Conservation (phyloP, 2,113 vertebrate species). For the Tetrax tetrax region DNA sequence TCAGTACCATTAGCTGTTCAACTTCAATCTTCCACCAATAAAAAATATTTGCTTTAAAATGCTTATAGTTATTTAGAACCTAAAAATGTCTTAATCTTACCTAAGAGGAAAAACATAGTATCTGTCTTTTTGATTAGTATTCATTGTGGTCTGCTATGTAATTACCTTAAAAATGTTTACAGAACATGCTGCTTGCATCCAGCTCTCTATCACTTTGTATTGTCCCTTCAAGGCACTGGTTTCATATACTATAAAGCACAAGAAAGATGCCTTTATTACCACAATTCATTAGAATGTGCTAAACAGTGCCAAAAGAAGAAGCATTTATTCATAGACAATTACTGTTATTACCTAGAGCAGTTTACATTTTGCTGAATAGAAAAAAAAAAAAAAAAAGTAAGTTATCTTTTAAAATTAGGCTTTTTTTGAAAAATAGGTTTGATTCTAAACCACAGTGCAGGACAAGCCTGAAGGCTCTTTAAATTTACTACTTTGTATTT, state of each 20-base stretch:
- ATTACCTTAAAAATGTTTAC: constrained; percentile 47
- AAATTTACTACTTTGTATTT: background rate
- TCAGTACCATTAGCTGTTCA: background rate
- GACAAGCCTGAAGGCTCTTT: constrained; percentile 15
- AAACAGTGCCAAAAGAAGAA: constrained; percentile 47
- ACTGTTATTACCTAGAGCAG: constrained; percentile 44
- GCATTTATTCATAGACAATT: constrained; percentile 29
- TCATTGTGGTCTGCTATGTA: background rate
- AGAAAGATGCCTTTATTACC: constrained; percentile 51
- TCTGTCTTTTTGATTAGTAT: background rate
- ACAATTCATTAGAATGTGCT: constrained; percentile 38
- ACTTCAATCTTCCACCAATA: background rate
- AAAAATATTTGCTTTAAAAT: background rate
- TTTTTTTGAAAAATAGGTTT: constrained; percentile 11
- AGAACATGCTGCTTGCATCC: constrained; percentile 2
- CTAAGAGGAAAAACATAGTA: background rate
- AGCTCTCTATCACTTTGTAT: background rate
- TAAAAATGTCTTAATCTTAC: background rate
- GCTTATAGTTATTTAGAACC: background rate
- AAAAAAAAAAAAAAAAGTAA: background rate
- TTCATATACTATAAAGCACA: constrained; percentile 4
- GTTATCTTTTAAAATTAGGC: background rate
- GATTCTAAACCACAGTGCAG: background rate
- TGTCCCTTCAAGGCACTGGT: constrained; percentile 24
- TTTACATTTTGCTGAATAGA: constrained; percentile 31